phyloP scores from a whole-genome alignment of 2,888 invertebrate species.

The Lycophotia porphyrea region DNA sequence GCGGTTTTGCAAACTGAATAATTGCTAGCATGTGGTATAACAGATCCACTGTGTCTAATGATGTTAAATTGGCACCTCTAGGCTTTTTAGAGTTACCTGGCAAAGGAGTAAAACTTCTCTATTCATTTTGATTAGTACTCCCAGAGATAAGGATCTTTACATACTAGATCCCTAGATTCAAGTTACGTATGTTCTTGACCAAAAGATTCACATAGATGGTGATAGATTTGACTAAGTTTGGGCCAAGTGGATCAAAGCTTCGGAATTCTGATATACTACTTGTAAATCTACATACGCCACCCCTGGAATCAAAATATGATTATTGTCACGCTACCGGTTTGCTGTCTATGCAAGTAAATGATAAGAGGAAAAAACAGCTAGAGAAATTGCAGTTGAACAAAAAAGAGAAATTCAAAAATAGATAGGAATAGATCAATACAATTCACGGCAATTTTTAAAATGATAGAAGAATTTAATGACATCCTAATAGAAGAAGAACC shows the following conservation, averaged over 20 bases:
- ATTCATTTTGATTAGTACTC: not conserved
- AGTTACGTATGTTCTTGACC: not conserved
- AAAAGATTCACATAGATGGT: not conserved
- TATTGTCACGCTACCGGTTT: not conserved
- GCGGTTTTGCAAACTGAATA: constrained; percentile 59
- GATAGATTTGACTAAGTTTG: not conserved
- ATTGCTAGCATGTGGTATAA: constrained; percentile 61
- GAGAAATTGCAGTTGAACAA: not conserved
- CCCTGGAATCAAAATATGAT: not conserved
- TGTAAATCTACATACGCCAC: not conserved
- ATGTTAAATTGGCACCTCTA: constrained; percentile 66
- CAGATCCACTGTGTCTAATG: constrained; percentile 64
- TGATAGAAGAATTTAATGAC: not conserved
- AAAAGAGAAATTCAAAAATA: not conserved
- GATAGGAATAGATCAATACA: not conserved
- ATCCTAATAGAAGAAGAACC: not conserved
- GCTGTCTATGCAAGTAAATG: not conserved
- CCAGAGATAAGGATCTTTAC: not conserved
- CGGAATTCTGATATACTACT: not conserved
- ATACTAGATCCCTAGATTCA: not conserved
- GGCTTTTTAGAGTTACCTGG: constrained; percentile 47
- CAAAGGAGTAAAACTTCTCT: not conserved
- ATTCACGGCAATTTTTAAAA: not conserved
- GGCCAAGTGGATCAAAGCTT: not conserved
- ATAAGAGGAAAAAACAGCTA: constrained; percentile 1